Evolutionary conservation across 2,888 invertebrate genomes (phyloP), one percentile per base, ranked within the genome.

Genomic region (Aproaerema taeniolella): DNA sequence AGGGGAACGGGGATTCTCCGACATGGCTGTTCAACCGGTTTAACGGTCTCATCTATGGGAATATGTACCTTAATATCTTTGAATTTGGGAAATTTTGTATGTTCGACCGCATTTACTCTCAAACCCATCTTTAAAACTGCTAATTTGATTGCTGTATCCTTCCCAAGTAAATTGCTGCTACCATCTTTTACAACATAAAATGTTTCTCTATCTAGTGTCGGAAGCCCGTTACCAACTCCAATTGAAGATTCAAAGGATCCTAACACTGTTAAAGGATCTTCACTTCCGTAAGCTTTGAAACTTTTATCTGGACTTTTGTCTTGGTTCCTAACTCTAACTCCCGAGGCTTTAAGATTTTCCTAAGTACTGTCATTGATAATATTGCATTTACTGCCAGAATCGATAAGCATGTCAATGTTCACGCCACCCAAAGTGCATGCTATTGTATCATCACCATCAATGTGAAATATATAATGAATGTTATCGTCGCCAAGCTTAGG

Each of bases 231-330:
- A 10, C 32, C 39, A 1, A 39, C 17, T 15, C 29, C 24, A 6
- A 51, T 39, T 10, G 12, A 1, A 1, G 50, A 37, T 5, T 53
- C 49, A 47, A 58, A 54, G 6, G 50, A 50, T 2, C 52, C 52
- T 24, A 45, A 4, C 2, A 50, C 25, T 13, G 31, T 42, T 5
- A 58, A 17, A 2, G 55, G 53, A 9, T 10, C 12, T 3, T 38
- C 28, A 26, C 37, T 39, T 5, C 54, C 58, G 25, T 54, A 55
- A 4, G 50, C 48, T 12, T 45, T 5, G 14, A 54, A 47, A 0
- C 7, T 37, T 41, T 49, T 49, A 9, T 48, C 36, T 6, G 47
- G 34, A 10, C 24, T 31, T 6, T 31, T 35, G 16, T 29, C 4
- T 38, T 52, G 49, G 6, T 51, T 47, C 1, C 4, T 6, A 6